Conservation (phyloP, 2,888 invertebrate species). For the Rhabditoides inermis region DNA sequence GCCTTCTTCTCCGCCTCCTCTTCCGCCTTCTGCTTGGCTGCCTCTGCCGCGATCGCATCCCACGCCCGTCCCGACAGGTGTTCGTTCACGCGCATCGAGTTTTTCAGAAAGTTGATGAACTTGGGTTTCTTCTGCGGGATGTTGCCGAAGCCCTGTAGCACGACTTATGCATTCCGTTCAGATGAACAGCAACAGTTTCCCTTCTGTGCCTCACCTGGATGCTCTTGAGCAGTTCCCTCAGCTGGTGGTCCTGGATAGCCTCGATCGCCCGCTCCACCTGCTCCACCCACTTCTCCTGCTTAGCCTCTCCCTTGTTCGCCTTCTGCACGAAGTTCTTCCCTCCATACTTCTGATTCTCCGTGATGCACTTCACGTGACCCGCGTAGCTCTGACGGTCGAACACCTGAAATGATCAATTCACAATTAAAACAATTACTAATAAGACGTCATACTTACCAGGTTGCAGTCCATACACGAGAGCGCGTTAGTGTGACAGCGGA, state of each 20-base stretch:
- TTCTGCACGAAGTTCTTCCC: slow-evolving; percentile 55
- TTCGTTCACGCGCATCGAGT: too few species aligned
- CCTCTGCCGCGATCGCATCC: too few species aligned
- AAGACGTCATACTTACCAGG: neutral
- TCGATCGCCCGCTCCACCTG: slow-evolving; percentile 49
- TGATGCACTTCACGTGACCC: slow-evolving; percentile 73
- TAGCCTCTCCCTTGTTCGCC: slow-evolving; percentile 54
- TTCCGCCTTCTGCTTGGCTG: too few species aligned
- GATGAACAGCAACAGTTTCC: too few species aligned
- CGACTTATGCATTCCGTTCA: too few species aligned
- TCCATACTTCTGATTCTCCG: slow-evolving; percentile 78
- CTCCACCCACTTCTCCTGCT: slow-evolving; percentile 56
- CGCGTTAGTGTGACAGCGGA: slow-evolving; percentile 63
- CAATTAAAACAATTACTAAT: neutral
- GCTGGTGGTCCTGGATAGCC: slow-evolving; percentile 25
- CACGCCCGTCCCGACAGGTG: too few species aligned
- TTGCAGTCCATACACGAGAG: slow-evolving; percentile 69
- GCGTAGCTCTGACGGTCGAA: slow-evolving; percentile 73
- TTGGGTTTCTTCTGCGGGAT: slow-evolving; percentile 14
- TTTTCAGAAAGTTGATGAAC: slow-evolving; percentile 48
- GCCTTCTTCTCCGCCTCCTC: too few species aligned
- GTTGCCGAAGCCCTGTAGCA: neutral
- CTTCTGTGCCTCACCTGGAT: slow-evolving; percentile 10
- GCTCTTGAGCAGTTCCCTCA: slow-evolving; percentile 31
- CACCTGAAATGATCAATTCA: too few species aligned